These are phyloP conservation scores for Dasysyrphus albostriatus DNA, from an alignment of 2,888 invertebrate species.

Conservation along the genomic window DNA sequence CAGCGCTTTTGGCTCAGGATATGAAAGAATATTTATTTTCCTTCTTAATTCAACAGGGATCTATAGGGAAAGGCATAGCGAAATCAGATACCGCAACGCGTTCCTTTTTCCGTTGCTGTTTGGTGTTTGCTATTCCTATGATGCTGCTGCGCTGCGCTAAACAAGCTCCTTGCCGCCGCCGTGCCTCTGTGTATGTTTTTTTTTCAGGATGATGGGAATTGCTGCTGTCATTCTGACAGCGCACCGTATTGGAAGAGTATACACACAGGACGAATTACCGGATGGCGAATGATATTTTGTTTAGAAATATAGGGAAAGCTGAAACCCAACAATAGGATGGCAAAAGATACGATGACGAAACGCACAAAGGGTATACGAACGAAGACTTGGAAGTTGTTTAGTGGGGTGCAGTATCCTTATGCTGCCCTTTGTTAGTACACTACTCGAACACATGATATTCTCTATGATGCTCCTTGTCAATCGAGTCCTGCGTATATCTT, in stretches of 20 bases:
- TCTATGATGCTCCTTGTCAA: conserved; percentile 56
- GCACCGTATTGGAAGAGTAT: conserved; percentile 40
- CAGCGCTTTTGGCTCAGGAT: conserved; percentile 74
- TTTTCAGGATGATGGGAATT: conserved; percentile 31
- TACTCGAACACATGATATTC: conserved; percentile 64
- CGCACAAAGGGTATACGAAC: background rate
- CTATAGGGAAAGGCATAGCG: conserved; percentile 20
- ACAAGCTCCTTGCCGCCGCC: conserved; percentile 51
- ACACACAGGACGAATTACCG: conserved; percentile 66
- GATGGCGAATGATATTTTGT: conserved; percentile 71
- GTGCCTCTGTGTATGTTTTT: conserved; percentile 20
- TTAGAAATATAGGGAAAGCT: conserved; percentile 50
- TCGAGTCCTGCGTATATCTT: conserved; percentile 52
- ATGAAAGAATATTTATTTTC: conserved; percentile 67
- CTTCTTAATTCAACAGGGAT: conserved; percentile 49
- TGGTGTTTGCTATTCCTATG: background rate
- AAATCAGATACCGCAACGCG: conserved; percentile 66
- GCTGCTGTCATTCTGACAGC: conserved; percentile 61
- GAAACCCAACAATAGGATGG: conserved; percentile 57
- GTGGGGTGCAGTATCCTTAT: conserved; percentile 53
- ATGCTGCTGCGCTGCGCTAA: conserved; percentile 51
- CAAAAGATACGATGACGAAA: conserved; percentile 28
- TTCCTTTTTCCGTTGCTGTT: conserved; percentile 14
- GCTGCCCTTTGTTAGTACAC: conserved; percentile 17
- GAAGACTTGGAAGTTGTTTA: background rate